Evolutionary conservation across 2,888 invertebrate species (phyloP).

Genomic region (Pherbina coryleti): DNA sequence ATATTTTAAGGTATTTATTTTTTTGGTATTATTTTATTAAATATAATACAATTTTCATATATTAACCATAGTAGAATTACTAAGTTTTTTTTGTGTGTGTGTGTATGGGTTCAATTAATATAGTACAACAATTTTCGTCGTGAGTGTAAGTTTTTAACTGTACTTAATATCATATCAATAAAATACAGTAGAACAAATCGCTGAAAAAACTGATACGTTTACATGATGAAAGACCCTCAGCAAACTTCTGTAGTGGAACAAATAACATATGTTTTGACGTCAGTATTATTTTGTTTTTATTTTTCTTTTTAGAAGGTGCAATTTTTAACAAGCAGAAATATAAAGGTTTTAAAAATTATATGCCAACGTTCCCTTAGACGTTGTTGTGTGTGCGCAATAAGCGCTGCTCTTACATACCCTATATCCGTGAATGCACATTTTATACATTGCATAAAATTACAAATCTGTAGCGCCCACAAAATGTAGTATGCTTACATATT

Average conservation of each 20-base stretch:
- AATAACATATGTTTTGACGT: no score
- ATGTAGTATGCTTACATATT: no score
- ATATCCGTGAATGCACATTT: no score
- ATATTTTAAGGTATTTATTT: slow-evolving; percentile 37
- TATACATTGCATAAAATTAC: no score
- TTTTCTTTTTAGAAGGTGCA: neutral
- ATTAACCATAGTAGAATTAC: slow-evolving; percentile 47
- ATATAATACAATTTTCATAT: slow-evolving; percentile 49
- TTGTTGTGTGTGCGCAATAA: no score
- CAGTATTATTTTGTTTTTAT: neutral
- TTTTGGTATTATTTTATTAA: slow-evolving; percentile 36
- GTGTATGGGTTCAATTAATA: slow-evolving; percentile 24
- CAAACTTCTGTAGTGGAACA: no score
- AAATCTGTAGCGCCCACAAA: no score
- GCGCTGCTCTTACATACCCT: no score
- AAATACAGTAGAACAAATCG: slow-evolving; percentile 4
- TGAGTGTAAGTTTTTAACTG: slow-evolving; percentile 38
- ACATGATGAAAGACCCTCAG: no score
- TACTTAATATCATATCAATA: neutral
- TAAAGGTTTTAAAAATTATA: neutral
- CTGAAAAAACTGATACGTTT: neutral
- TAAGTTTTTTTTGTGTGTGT: slow-evolving; percentile 25
- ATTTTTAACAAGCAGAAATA: neutral
- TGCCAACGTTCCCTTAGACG: no score
- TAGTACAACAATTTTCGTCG: slow-evolving; percentile 49